Base-by-base conservation (phyloP, 2,113 vertebrate genomes). In the Symphodus melops region DNA sequence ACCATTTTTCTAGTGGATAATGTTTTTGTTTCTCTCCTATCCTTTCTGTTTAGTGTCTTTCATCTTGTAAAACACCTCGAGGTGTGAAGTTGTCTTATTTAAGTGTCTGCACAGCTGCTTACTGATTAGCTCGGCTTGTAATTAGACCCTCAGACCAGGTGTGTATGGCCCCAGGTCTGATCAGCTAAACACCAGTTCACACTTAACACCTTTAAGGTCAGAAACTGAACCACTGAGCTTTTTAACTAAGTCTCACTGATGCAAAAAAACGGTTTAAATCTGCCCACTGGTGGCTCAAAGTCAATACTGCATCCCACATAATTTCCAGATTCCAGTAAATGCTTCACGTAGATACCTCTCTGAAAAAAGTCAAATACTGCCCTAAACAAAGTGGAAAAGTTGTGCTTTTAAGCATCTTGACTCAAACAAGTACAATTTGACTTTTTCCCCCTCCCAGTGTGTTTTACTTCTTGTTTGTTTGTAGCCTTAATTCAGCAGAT, bases 221-320 rank as follows among this genome's bases (percentile, higher is more conserved):
- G 25, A 11, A 57, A 52, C 49, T 59, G 51, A 55, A 28, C 17
- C 36, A 36, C 28, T 33, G 28, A 19, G 13, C 20, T 6, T 71
- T 9, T 70, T 62, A 9, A 20, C 20, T 46, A 53, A 53, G 53
- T 46, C 20, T 56, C 51, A 19, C 39, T 61, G 52, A 11, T 41
- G 28, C 41, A 49, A 67, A 74, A 77, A 83, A 51, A 71, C 57
- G 1, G 89, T 82, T 81, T 55, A 19, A 80, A 74, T 70, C 91
- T 89, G 90, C 92, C 92, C 88, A 78, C 89, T 92, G 72, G 84
- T 91, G 90, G 90, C 57, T 36, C 6, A 62, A 14, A 44, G 46
- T 73, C 28, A 75, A 83, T 64, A 86, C 33, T 88, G 57, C 89
- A 91, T 19, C 55, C 12, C 7, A 20, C n/a, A 4, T 21, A 8